phyloP scores from a whole-genome alignment of 64 coral and sea anemone species.

The Pachyseris speciosa region DNA sequence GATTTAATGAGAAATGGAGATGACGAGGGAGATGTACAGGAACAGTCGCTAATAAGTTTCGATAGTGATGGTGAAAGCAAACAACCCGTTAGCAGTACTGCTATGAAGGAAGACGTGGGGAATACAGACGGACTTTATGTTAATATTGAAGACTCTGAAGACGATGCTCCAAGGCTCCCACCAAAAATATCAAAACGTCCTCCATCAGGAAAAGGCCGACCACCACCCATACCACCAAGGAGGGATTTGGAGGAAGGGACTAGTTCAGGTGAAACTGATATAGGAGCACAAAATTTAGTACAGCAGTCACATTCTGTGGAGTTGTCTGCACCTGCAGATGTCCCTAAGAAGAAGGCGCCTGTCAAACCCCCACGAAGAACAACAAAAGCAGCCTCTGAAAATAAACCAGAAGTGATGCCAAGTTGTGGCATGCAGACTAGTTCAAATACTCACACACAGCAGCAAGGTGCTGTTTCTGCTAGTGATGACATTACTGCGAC shows the following conservation, averaged over 20 bases:
- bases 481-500: background rate
- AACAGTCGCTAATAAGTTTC: background rate
- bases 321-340: background rate
- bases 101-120: background rate
- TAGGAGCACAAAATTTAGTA: background rate
- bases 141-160: background rate
- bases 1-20: conserved; percentile 39
- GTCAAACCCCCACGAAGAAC: background rate
- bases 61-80: background rate
- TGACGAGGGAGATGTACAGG: conserved; percentile 70
- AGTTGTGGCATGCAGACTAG: background rate
- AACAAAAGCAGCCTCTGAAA: background rate
- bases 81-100: background rate
- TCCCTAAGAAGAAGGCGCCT: background rate
- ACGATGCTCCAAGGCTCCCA: background rate
- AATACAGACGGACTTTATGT: background rate
- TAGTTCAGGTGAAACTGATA: background rate
- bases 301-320: background rate
- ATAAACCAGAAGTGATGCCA: background rate
- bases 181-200: background rate
- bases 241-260: conserved; percentile 58
- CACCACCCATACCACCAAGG: conserved; percentile 72
- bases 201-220: conserved; percentile 17
- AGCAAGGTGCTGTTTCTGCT: background rate
- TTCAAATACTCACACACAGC: background rate